Evolutionary conservation across 2,888 invertebrate genomes (phyloP).

Genomic region (Drosophila paramelanica): DNA sequence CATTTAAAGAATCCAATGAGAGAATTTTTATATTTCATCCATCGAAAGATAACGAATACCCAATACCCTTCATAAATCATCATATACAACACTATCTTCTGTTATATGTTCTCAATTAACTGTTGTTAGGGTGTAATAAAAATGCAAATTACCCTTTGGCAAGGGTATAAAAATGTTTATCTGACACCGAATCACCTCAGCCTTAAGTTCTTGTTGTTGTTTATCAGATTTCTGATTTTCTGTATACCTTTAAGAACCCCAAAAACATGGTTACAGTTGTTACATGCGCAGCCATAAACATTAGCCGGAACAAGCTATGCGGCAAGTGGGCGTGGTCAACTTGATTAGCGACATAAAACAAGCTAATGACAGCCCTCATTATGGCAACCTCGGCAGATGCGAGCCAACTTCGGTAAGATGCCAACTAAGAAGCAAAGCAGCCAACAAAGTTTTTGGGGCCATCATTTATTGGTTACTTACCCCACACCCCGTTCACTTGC

Average conservation of each 20-base stretch:
- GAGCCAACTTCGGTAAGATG: slow-evolving; percentile 13
- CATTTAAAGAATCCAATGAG: neutral
- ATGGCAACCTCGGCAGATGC: slow-evolving; percentile 40
- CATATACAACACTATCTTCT: too few relatives aligned
- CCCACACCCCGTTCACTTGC: neutral
- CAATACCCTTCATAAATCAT: too few relatives aligned
- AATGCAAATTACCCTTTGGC: too few relatives aligned
- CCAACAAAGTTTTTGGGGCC: slow-evolving; percentile 33
- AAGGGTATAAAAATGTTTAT: neutral
- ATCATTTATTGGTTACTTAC: slow-evolving; percentile 55
- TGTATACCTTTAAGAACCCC: neutral
- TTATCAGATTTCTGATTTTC: neutral
- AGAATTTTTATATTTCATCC: neutral
- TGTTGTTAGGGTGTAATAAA: too few relatives aligned
- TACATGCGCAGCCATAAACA: slow-evolving; percentile 7
- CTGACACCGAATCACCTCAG: neutral
- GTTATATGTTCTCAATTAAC: too few relatives aligned
- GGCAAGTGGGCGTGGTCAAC: slow-evolving; percentile 43
- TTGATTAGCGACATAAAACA: slow-evolving; percentile 76
- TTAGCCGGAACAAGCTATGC: slow-evolving; percentile 17
- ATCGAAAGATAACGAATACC: too few relatives aligned
- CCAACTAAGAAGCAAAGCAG: slow-evolving; percentile 8
- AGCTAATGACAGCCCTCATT: slow-evolving; percentile 73
- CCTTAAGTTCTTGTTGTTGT: too few relatives aligned
- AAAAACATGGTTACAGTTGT: neutral